Conservation (phyloP, 2,113 vertebrate genomes). For the Albula glossodonta region DNA sequence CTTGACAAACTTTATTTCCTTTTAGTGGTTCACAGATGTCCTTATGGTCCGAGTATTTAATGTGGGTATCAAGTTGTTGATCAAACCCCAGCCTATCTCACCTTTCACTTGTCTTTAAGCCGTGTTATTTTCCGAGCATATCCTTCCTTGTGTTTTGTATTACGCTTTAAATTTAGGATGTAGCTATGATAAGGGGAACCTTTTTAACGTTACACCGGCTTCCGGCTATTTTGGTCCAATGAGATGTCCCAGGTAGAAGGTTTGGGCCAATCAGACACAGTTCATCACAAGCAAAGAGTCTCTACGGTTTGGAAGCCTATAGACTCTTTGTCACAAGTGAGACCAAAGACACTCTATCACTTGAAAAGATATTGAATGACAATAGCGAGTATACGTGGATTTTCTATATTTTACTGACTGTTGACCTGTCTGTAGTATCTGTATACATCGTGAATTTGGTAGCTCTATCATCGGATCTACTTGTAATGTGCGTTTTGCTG, state of each 20-base stretch:
- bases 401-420: too few relatives aligned
- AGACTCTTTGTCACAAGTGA: not conserved
- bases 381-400: not conserved
- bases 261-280: not conserved
- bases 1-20: not conserved
- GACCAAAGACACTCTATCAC: not conserved
- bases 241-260: not conserved
- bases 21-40: not conserved
- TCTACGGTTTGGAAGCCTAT: too few relatives aligned
- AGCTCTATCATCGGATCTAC: not conserved
- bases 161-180: not conserved
- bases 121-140: not conserved
- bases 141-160: constrained; percentile 8
- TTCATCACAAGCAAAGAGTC: not conserved
- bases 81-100: not conserved
- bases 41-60: not conserved
- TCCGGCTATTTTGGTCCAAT: constrained; percentile 45
- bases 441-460: not conserved
- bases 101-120: not conserved
- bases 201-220: constrained; percentile 16
- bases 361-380: not conserved
- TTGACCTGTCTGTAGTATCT: not conserved
- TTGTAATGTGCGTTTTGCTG: not conserved
- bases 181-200: not conserved
- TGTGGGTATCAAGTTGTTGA: not conserved